Conservation (phyloP, 2,888 invertebrate genomes). For the Fabriciana adippe region DNA sequence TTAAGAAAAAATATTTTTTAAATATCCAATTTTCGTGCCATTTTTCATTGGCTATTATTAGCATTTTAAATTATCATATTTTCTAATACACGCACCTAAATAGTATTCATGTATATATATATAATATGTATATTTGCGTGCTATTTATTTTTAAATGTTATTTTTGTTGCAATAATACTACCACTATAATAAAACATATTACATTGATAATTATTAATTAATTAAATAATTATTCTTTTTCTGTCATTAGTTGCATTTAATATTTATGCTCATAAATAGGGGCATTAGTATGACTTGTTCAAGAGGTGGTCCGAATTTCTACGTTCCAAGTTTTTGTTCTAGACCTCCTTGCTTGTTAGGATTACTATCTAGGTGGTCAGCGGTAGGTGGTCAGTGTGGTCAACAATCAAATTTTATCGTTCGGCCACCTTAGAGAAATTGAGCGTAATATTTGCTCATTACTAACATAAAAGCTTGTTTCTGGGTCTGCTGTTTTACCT, state of each 20-base stretch:
- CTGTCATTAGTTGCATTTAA: not conserved
- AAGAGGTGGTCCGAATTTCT: conserved; percentile 47
- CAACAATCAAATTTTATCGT: conserved; percentile 28
- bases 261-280: not conserved
- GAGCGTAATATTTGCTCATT: conserved; percentile 14
- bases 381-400: conserved; percentile 44
- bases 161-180: no score
- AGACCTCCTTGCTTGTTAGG: conserved; percentile 41
- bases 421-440: conserved; percentile 31
- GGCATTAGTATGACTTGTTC: not conserved
- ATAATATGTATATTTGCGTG: no score
- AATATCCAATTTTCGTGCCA: no score
- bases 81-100: not conserved
- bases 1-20: no score
- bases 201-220: no score
- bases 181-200: no score
- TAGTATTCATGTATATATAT: not conserved
- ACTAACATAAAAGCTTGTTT: conserved; percentile 16
- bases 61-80: not conserved
- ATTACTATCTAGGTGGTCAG: conserved; percentile 45
- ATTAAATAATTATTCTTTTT: no score
- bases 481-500: not conserved
- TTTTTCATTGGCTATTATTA: no score
- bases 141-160: no score
- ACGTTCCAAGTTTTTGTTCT: conserved; percentile 48